Conservation (phyloP, 2,113 vertebrate genomes). For the Poeciliopsis retropinna region DNA sequence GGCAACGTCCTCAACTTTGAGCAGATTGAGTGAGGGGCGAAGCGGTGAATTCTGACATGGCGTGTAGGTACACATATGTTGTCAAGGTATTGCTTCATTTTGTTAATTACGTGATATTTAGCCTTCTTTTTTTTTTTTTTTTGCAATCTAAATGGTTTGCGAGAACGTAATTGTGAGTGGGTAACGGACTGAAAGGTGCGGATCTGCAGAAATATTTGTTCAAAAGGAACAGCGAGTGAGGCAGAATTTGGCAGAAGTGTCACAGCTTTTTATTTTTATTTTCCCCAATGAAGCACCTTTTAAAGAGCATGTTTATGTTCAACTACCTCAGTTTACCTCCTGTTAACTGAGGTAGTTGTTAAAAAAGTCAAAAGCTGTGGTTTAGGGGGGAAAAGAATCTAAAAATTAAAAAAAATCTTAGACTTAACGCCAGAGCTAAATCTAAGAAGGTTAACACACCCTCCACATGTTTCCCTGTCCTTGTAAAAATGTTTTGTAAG, state of each 20-base stretch:
- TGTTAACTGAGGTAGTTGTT: conserved; percentile 1
- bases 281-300: conserved; percentile 26
- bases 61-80: not conserved
- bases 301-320: conserved; percentile 55
- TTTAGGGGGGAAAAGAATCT: not conserved
- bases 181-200: not conserved
- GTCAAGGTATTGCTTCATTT: too few species aligned
- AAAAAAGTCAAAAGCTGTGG: conserved; percentile 13
- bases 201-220: conserved; percentile 1
- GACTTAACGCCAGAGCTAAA: too few species aligned
- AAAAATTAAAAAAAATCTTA: too few species aligned
- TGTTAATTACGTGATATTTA: conserved; percentile 36
- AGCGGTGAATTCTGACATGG: not conserved
- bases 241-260: not conserved
- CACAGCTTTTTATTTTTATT: conserved; percentile 15
- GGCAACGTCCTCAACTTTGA: conserved; percentile 93
- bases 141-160: not conserved
- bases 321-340: not conserved
- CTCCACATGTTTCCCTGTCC: not conserved
- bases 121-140: conserved; percentile 31
- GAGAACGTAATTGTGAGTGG: conserved; percentile 41
- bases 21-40: conserved; percentile 67
- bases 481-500: not conserved
- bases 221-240: conserved; percentile 2
- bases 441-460: conserved; percentile 7